Base-by-base conservation (phyloP, 2,888 invertebrate genomes). In the Pseudoips prasinana region DNA sequence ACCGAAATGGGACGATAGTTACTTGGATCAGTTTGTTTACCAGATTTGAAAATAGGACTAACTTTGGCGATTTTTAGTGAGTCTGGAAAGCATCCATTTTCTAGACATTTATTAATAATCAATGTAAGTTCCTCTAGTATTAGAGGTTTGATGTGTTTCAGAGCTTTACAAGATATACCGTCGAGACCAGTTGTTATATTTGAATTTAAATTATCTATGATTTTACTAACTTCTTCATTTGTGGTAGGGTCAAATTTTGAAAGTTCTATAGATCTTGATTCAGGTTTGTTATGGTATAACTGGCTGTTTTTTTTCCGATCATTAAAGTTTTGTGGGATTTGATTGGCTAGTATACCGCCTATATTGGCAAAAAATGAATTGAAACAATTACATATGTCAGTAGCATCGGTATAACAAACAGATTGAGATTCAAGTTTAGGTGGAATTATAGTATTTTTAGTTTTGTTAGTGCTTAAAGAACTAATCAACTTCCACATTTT, bases 1-100 rank as follows among this genome's bases (percentile, higher is more conserved):
- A 53, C 53, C 1, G 41, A 39, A 6, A 43, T 20, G 0, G 47
- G 48, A 6, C 52, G 30, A 14, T 53, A 49, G 11, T 49, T 49
- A 7, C 33, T 22, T 0, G 45, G 44, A 5, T 48, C 40, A 9
- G 29, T 17, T 33, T 41, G 47, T 1, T 7, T 10, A 3, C 46
- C 47, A 0, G 40, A 33, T 29, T 52, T 52, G 22, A 25, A 40
- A 0, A 48, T 35, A 0, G 48, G 48, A 1, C 29, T 38, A 0
- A 55, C 44, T 41, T 51, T 51, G 1, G 53, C 44, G 8, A 45
- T 23, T 33, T 50, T 53, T 6, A 49, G 10, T 7, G 7, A 23
- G 10, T 49, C 37, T 7, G 46, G 39, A 26, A 53, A 53, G 19
- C 32, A 10, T 20, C 42, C 28, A 31, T 30, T 1, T 1, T 9